These are phyloP conservation scores for human (Homo sapiens) DNA, from an alignment of 2,113 vertebrate genomes.

Conservation along the genomic window GRCh38 chr2:44005501-44006000, in stretches of 20 bases:
- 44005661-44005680: background rate
- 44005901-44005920: background rate
- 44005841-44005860: background rate
- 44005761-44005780: background rate
- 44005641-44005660: background rate
- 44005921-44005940: background rate
- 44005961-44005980: background rate
- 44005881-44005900: background rate
- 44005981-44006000: background rate
- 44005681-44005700: slow-evolving; percentile 2
- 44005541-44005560: background rate
- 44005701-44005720: background rate
- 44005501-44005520: background rate
- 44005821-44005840: background rate
- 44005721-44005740: background rate
- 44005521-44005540: background rate
- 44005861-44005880: background rate
- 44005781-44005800: background rate
- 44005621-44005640: background rate
- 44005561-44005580: background rate
- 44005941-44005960: background rate
- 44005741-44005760: background rate
- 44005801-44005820: background rate
- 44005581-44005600: background rate
- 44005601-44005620: background rate